Evolutionary conservation across 2,888 invertebrate species (phyloP), one percentile per base, ranked within the genome.

Genomic region (Incurvaria masculella): DNA sequence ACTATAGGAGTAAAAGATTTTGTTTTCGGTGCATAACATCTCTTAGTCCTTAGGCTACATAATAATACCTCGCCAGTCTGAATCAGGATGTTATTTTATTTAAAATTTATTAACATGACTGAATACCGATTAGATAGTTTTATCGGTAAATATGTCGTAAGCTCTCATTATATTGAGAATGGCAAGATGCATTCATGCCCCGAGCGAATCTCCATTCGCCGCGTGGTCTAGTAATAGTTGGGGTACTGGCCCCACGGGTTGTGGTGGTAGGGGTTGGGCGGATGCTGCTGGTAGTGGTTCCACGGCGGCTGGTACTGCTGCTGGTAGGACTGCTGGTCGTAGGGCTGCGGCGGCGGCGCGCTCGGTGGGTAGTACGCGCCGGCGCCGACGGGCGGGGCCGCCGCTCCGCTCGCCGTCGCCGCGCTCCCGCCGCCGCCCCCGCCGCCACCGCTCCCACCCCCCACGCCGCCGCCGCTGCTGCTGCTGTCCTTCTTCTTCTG

Each of bases 271-370:
- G 73, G 74, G 62, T 79, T 75, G 49, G 78, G 72, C 2, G 68
- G 69, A 44, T 75, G 70, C 42, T 76, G 73, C 58, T 78, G 79
- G 63, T 78, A 76, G 65, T 76, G 76, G 53, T 72, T 72, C 79
- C 78, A 79, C 16, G 75, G 69, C 53, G 74, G 70, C 62, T 73
- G 74, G 65, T 73, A 74, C 55, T 69, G 71, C 61, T 68, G 69
- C 59, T 72, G 65, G 63, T 78, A 75, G 42, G 66, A 66, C 61
- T 66, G 66, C 62, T 72, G 74, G 47, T 74, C 72, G 66, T 72
- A 74, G 4, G 69, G 62, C 57, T 63, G 65, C 53, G 69, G 61
- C n/a, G 64, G 55, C 16, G 67, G 62, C 33, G 64, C 55, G 40
- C 64, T 65, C 50, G 69, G 55, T 55, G 66, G 68, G 64, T 75